Evolutionary conservation across 2,797 vertebrate genomes (phyloP).

Genomic region (Cynodonichthys magdalenae): DNA sequence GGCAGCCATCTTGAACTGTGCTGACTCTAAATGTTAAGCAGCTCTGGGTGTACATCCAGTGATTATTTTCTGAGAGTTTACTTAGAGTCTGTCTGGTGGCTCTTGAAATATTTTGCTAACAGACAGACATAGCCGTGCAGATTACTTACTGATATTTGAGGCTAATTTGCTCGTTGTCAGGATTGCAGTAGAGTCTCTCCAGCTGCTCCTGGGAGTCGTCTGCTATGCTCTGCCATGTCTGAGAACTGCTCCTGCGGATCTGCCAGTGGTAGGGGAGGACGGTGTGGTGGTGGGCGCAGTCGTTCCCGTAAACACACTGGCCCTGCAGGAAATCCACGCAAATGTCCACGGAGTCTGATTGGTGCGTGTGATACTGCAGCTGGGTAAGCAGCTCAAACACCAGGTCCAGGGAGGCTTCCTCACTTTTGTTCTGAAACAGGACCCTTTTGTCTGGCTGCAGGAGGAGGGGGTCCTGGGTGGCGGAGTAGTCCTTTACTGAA

Average conservation of each 20-base stretch:
- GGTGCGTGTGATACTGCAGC: conserved; percentile 97
- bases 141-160: conserved; percentile 93
- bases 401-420: conserved; percentile 95
- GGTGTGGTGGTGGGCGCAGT: conserved; percentile 95
- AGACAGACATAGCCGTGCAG: not conserved
- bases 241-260: conserved; percentile 86
- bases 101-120: no score
- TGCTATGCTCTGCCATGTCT: conserved; percentile 92
- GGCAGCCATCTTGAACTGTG: no score
- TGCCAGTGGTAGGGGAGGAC: conserved; percentile 98
- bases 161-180: conserved; percentile 95
- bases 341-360: conserved; percentile 91
- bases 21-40: no score
- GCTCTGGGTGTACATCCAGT: no score
- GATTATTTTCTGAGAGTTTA: no score
- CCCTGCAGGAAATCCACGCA: conserved; percentile 98
- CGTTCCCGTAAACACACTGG: conserved; percentile 89
- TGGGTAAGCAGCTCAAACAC: conserved; percentile 98
- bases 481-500: conserved; percentile 79
- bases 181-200: conserved; percentile 98
- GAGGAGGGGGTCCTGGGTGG: conserved; percentile 50
- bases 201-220: conserved; percentile 98
- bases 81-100: no score
- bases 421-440: conserved; percentile 97
- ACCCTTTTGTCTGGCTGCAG: conserved; percentile 77